Evolutionary conservation across 2,888 invertebrate genomes (phyloP).

Genomic region (Sesia apiformis): DNA sequence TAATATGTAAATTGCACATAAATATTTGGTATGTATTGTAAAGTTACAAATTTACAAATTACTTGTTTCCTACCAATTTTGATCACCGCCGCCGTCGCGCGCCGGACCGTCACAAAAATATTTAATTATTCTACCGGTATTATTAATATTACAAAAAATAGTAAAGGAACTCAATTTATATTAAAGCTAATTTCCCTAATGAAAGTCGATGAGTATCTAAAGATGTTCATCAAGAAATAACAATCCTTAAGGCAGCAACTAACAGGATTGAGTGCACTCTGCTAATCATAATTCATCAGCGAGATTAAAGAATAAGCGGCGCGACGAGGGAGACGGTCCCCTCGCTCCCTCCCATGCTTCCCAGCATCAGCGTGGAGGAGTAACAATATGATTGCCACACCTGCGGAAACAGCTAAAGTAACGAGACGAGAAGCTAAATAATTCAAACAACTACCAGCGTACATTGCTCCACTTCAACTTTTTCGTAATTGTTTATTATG

Average conservation of each 20-base stretch:
- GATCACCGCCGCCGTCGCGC: too few relatives aligned
- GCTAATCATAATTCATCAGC: slow-evolving; percentile 74
- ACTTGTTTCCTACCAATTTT: too few relatives aligned
- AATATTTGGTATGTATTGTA: too few relatives aligned
- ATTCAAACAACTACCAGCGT: slow-evolving; percentile 53
- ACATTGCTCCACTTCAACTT: slow-evolving; percentile 35
- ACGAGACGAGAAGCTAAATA: slow-evolving; percentile 69
- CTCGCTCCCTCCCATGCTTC: slow-evolving; percentile 7
- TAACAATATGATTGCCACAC: slow-evolving; percentile 73
- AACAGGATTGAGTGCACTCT: slow-evolving; percentile 70
- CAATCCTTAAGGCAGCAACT: slow-evolving; percentile 50
- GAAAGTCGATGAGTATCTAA: not conserved
- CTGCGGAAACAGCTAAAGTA: slow-evolving; percentile 70
- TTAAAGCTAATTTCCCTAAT: not conserved
- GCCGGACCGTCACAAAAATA: too few relatives aligned
- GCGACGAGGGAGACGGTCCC: slow-evolving; percentile 32
- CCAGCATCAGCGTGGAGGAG: slow-evolving; percentile 32
- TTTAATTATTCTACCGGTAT: too few relatives aligned
- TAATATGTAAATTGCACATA: too few relatives aligned
- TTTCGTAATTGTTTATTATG: slow-evolving; percentile 1
- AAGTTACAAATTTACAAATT: too few relatives aligned
- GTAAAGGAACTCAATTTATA: too few relatives aligned
- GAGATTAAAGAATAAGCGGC: slow-evolving; percentile 70
- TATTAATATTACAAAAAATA: too few relatives aligned
- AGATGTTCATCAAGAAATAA: slow-evolving; percentile 12